phyloP scores from a whole-genome alignment of 2,797 vertebrate genomes.

The Denticeps clupeoides region DNA sequence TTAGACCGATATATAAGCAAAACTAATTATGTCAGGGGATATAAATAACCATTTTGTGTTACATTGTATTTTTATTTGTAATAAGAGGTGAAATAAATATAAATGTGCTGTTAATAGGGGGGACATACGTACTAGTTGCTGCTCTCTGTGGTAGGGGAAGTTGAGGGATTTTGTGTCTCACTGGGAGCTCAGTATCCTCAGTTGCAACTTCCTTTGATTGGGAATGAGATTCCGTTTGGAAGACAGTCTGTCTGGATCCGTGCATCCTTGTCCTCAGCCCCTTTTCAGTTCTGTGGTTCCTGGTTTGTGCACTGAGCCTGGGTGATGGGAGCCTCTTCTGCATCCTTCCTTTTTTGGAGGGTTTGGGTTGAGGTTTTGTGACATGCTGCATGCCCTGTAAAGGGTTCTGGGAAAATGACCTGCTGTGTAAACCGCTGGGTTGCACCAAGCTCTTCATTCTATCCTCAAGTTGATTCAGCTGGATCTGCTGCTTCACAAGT shows the following conservation, averaged over 20 bases:
- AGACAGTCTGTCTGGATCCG: constrained; percentile 7
- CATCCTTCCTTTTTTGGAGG: constrained; percentile 5
- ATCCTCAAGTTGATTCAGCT: constrained; percentile 36
- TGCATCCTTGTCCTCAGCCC: constrained; percentile 9
- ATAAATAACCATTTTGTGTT: no score
- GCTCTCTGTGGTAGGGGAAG: constrained; percentile 17
- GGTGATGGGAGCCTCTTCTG: neutral
- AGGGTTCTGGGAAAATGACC: constrained; percentile 1
- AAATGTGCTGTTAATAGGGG: neutral
- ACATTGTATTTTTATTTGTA: neutral
- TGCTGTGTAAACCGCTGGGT: constrained; percentile 1
- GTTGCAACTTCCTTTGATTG: neutral
- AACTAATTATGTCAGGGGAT: no score
- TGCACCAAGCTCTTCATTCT: constrained; percentile 5
- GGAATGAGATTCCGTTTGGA: neutral
- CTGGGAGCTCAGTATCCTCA: constrained; percentile 7
- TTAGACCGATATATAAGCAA: no score
- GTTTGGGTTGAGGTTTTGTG: constrained; percentile 13
- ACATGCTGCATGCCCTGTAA: constrained; percentile 14
- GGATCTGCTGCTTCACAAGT: constrained; percentile 34
- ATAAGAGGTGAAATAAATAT: neutral
- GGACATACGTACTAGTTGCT: constrained; percentile 41
- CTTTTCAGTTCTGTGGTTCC: neutral
- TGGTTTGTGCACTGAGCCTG: neutral
- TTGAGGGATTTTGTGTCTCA: constrained; percentile 23